Percentiles rank a stretch among this genome's conserved stretches.
These are phyloP conservation scores for Propithecus deckenii DNA, from an alignment of 2,797 vertebrate genomes.

Conservation along the genomic window DNA sequence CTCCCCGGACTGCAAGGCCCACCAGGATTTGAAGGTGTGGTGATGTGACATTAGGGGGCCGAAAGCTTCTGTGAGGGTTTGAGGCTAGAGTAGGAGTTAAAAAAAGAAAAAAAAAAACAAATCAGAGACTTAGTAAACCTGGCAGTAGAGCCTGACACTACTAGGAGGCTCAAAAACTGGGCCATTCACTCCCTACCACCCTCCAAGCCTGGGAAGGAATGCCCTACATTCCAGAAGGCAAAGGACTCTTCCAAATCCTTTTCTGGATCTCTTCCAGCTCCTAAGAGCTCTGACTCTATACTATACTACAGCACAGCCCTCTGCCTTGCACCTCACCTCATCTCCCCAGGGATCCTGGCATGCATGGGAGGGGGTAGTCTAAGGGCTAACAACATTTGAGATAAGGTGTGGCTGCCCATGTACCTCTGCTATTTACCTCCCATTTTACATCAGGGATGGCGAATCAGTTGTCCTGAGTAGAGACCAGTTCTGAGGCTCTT, in stretches of 20 bases:
- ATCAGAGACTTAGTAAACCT: neutral
- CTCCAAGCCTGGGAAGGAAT: neutral
- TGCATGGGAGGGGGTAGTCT: neutral
- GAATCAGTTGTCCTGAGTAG: neutral
- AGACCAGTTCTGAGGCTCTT: neutral
- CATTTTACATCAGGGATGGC: neutral
- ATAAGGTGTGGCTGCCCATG: neutral
- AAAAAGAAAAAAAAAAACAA: neutral
- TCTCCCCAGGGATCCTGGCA: neutral
- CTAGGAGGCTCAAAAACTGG: neutral
- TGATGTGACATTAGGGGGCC: neutral
- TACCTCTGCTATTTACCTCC: neutral
- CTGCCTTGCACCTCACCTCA: neutral
- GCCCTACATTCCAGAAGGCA: neutral
- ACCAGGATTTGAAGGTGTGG: conserved; percentile 87
- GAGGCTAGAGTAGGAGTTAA: neutral
- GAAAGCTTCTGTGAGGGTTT: conserved; percentile 2
- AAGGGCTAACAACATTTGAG: neutral
- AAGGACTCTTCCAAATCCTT: neutral
- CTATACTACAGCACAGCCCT: neutral
- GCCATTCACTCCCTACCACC: neutral
- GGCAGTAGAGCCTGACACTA: neutral
- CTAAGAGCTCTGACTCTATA: neutral
- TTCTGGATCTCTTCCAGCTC: neutral
- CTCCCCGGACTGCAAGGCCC: conserved; percentile 83